Conservation (phyloP, 2,797 vertebrate genomes). For the Prionace glauca region DNA sequence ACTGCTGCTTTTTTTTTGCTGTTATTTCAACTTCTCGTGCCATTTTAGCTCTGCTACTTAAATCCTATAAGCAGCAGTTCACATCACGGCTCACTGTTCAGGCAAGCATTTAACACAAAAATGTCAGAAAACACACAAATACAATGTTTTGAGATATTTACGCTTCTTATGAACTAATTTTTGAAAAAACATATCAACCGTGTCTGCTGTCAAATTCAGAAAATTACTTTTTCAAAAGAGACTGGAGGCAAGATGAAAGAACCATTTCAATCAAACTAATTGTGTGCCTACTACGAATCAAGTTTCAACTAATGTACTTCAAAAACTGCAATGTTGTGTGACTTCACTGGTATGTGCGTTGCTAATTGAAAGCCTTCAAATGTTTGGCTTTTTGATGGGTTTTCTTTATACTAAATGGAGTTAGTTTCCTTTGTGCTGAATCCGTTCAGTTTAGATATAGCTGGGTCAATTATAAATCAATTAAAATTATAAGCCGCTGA, state of each 20-base stretch:
- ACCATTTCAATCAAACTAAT: background rate
- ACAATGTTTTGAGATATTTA: background rate
- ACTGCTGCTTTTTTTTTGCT: background rate
- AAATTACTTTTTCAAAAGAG: background rate
- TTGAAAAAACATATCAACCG: background rate
- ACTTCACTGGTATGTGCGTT: background rate
- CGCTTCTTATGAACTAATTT: background rate
- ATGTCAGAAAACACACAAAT: background rate
- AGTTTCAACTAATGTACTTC: background rate
- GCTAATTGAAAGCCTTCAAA: background rate
- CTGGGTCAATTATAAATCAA: background rate
- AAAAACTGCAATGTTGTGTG: background rate
- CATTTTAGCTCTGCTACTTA: background rate
- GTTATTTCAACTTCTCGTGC: background rate
- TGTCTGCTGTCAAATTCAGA: background rate
- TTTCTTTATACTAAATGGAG: background rate
- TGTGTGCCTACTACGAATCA: background rate
- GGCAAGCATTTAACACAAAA: background rate
- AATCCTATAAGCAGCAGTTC: background rate
- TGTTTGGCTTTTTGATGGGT: background rate
- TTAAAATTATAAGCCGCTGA: background rate
- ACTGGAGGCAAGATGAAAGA: background rate
- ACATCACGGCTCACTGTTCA: background rate
- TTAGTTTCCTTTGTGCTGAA: background rate
- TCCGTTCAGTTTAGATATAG: background rate